Percentiles rank a stretch among this genome's conserved stretches.
Conservation (phyloP, 2,797 vertebrate species). For the Pseudomugil tenellus region DNA sequence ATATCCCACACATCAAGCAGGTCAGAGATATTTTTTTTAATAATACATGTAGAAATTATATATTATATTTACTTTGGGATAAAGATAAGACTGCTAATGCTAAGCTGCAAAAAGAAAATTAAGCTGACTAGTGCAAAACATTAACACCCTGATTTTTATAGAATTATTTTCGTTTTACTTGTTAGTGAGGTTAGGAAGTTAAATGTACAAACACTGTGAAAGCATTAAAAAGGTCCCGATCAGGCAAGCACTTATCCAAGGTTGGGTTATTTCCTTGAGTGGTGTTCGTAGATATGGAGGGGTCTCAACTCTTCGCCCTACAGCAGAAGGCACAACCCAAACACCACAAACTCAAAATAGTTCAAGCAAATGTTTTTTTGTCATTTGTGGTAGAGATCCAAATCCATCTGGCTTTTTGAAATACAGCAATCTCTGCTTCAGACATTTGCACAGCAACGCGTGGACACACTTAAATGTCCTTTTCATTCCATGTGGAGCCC, state of each 20-base stretch:
- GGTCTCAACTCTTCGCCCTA: slow-evolving; percentile 29
- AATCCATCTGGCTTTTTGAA: slow-evolving; percentile 50
- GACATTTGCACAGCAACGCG: not conserved
- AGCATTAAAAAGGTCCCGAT: slow-evolving; percentile 20
- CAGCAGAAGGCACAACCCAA: slow-evolving; percentile 50
- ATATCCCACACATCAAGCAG: no score
- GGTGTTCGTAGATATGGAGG: slow-evolving; percentile 10
- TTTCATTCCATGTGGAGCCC: no score
- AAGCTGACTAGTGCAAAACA: no score
- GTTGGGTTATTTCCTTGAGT: slow-evolving; percentile 26
- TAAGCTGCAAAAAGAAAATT: no score
- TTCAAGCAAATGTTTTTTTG: slow-evolving; percentile 54
- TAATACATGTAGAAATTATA: no score
- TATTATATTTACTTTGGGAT: no score
- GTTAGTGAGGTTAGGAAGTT: not conserved
- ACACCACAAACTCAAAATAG: slow-evolving; percentile 54
- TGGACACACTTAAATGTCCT: no score
- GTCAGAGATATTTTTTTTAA: no score
- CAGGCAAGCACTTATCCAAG: slow-evolving; percentile 10
- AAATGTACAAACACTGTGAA: not conserved
- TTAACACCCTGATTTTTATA: no score
- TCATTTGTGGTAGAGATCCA: slow-evolving; percentile 49
- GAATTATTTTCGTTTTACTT: no score
- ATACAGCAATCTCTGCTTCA: slow-evolving; percentile 21
- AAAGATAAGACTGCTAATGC: no score